Evolutionary conservation across 2,113 vertebrate species (phyloP).

Genomic region (Hydropotes inermis): DNA sequence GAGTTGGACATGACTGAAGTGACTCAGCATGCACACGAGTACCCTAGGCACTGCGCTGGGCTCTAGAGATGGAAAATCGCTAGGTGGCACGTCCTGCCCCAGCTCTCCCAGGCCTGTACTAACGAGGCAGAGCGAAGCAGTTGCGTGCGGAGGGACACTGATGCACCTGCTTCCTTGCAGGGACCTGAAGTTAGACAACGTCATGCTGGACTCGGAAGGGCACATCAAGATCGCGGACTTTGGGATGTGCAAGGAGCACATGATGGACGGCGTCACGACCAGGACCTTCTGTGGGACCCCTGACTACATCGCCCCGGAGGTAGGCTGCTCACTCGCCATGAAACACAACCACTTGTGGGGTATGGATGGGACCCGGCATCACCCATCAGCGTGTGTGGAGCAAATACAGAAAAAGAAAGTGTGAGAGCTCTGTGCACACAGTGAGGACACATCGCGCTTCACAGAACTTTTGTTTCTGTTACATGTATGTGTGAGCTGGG

Average conservation of each 20-base stretch:
- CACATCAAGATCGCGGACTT: conserved; percentile 99
- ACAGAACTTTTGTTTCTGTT: accelerated
- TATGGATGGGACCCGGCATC: accelerated
- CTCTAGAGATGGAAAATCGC: not conserved
- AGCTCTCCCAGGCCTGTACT: not conserved
- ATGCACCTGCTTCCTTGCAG: conserved; percentile 76
- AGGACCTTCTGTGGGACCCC: conserved; percentile 98
- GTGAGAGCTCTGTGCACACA: accelerated
- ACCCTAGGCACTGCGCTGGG: not conserved
- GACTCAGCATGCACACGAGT: not conserved
- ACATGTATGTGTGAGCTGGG: accelerated
- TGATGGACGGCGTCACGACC: conserved; percentile 90
- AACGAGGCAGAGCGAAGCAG: not conserved
- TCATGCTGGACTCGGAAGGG: conserved; percentile 96
- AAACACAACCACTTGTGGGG: accelerated
- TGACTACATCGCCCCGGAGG: conserved; percentile 98
- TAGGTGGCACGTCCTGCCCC: not conserved
- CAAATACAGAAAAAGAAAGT: not conserved
- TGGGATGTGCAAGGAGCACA: conserved; percentile 98
- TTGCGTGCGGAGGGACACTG: not conserved
- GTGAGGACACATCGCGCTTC: accelerated
- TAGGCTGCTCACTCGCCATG: conserved; percentile 54
- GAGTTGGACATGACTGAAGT: not conserved
- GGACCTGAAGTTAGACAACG: conserved; percentile 97
- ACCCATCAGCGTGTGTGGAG: not conserved